phyloP scores from a whole-genome alignment of 2,888 invertebrate genomes.

The Nebria salina region DNA sequence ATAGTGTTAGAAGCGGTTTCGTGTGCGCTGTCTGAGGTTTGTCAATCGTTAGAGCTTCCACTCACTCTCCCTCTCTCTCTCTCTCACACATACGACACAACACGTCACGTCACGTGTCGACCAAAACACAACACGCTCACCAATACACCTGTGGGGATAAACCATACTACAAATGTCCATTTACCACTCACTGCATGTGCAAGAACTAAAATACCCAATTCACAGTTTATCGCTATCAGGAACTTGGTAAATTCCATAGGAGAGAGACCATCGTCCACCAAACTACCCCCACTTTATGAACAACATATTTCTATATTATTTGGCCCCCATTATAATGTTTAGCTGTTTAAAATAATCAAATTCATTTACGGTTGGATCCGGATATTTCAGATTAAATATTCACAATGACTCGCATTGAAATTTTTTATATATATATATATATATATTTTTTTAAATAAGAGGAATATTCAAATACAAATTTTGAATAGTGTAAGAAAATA shows the following conservation, averaged over 20 bases:
- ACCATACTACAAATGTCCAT: conserved; percentile 35
- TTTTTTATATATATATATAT: too few relatives aligned
- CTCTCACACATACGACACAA: neutral
- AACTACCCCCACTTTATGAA: neutral
- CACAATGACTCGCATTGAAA: too few relatives aligned
- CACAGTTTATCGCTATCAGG: conserved; percentile 2
- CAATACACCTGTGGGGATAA: conserved; percentile 21
- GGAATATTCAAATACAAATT: too few relatives aligned
- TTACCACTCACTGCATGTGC: conserved; percentile 19
- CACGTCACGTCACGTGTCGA: conserved; percentile 23
- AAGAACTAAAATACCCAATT: conserved; percentile 13
- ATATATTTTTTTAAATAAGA: too few relatives aligned
- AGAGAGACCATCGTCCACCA: neutral
- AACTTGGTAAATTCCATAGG: neutral
- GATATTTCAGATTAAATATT: too few relatives aligned
- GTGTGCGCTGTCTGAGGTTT: conserved; percentile 51
- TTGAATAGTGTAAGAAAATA: too few relatives aligned
- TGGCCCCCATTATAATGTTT: neutral
- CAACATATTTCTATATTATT: neutral
- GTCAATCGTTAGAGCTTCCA: conserved; percentile 47
- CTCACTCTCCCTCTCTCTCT: neutral
- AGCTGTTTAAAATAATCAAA: too few relatives aligned
- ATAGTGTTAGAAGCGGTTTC: conserved; percentile 51
- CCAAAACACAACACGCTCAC: conserved; percentile 25
- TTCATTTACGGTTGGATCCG: too few relatives aligned